Conservation (phyloP, 2,797 vertebrate genomes). For the Hemibagrus guttatus region DNA sequence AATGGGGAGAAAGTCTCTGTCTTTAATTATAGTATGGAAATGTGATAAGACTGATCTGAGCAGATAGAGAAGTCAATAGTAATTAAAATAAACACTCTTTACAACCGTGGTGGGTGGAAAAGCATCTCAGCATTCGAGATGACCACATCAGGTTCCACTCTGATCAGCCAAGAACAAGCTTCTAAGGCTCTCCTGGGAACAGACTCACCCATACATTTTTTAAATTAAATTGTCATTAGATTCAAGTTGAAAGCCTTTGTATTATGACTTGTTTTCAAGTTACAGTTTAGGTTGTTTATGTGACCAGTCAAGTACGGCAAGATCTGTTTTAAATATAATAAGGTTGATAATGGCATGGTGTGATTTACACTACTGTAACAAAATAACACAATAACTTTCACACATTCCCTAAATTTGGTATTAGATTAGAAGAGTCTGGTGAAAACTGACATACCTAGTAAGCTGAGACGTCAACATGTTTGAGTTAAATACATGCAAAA, state of each 20-base stretch:
- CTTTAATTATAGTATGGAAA: not conserved
- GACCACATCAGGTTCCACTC: not conserved
- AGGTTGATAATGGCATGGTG: not conserved
- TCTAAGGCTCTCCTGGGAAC: not conserved
- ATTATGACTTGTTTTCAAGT: not conserved
- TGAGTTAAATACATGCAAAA: slow-evolving; percentile 26
- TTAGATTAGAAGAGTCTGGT: not conserved
- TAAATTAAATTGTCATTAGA: not conserved
- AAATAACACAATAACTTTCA: not conserved
- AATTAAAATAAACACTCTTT: not conserved
- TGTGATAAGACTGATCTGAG: no score
- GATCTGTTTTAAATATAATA: not conserved
- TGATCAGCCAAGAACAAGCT: not conserved
- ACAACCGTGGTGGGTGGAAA: not conserved
- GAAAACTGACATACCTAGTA: not conserved
- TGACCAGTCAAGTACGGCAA: not conserved
- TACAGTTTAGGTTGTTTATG: not conserved
- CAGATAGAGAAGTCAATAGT: not conserved
- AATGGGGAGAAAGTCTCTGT: not conserved
- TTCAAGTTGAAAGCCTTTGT: not conserved
- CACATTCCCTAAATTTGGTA: not conserved
- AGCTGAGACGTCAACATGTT: not conserved
- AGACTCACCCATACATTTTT: not conserved
- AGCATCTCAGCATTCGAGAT: not conserved
- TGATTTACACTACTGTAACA: not conserved